Conservation (phyloP, 1,140 invertebrate species). For the Rhysida immarginata region DNA sequence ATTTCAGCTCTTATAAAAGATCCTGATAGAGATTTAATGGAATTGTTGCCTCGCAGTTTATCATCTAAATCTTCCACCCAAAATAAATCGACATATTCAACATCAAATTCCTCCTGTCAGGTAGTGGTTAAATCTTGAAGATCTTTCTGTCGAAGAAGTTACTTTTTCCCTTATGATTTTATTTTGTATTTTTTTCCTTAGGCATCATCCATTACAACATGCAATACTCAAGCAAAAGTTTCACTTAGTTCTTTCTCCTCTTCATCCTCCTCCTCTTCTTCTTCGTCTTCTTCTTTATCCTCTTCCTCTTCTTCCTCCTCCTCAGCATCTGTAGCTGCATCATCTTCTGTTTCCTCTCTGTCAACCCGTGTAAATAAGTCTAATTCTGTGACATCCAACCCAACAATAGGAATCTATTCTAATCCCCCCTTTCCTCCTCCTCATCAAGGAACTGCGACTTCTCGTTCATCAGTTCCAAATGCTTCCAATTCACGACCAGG, state of each 20-base stretch:
- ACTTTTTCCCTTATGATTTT: background rate
- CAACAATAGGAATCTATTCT: background rate
- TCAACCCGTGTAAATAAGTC: background rate
- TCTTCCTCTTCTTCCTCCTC: background rate
- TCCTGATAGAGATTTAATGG: constrained; percentile 75
- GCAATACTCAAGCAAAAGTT: background rate
- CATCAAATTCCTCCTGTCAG: background rate
- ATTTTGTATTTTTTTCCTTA: background rate
- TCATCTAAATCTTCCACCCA: constrained; percentile 1
- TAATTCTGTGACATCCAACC: background rate
- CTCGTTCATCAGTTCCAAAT: background rate
- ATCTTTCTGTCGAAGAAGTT: too few species aligned
- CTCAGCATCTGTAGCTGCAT: background rate
- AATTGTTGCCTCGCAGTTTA: constrained; percentile 55
- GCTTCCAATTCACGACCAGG: constrained; percentile 1
- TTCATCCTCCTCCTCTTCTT: too few species aligned
- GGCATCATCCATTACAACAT: background rate
- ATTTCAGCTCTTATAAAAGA: constrained; percentile 79
- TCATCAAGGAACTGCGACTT: background rate
- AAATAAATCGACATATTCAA: background rate
- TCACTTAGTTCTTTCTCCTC: too few species aligned
- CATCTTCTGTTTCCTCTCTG: background rate
- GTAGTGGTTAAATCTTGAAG: too few species aligned
- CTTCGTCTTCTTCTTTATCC: background rate
- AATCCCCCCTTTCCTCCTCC: background rate